These are phyloP conservation scores for Ambastaia sidthimunki DNA, from an alignment of 2,797 vertebrate species.

Conservation along the genomic window DNA sequence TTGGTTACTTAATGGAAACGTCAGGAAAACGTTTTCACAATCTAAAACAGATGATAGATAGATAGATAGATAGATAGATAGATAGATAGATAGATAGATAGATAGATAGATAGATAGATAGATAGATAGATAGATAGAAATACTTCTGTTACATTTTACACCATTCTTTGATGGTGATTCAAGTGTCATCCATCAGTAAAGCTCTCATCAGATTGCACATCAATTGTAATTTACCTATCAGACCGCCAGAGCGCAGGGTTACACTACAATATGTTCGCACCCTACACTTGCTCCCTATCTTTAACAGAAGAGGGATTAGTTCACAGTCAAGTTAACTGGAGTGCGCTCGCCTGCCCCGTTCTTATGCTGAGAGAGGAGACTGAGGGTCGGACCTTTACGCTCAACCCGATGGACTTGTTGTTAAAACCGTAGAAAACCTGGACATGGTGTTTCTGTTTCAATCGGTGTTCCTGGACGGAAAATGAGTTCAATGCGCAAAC, in stretches of 20 bases:
- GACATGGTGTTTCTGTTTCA: not conserved
- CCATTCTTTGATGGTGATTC: too few relatives aligned
- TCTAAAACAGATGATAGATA: too few relatives aligned
- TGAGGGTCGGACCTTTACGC: conserved; percentile 64
- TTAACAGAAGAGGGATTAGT: conserved; percentile 67
- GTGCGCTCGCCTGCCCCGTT: conserved; percentile 69
- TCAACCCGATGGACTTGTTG: conserved; percentile 41
- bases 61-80: too few relatives aligned
- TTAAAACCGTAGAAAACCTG: not conserved
- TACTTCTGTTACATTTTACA: too few relatives aligned
- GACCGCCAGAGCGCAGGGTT: conserved; percentile 52
- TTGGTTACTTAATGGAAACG: too few relatives aligned
- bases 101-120: not conserved
- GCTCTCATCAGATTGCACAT: not conserved
- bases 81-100: too few relatives aligned
- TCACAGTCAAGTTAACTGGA: conserved; percentile 75
- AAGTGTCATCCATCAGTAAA: not conserved
- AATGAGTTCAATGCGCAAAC: conserved; percentile 45
- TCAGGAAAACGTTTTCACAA: too few relatives aligned
- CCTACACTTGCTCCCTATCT: not conserved
- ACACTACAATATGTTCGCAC: not conserved
- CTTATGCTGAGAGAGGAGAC: conserved; percentile 65
- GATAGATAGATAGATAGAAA: not conserved
- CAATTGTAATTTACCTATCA: not conserved
- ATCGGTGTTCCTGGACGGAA: conserved; percentile 21